These are phyloP conservation scores for Xenus cinereus DNA, from an alignment of 2,113 vertebrate species.

Conservation along the genomic window DNA sequence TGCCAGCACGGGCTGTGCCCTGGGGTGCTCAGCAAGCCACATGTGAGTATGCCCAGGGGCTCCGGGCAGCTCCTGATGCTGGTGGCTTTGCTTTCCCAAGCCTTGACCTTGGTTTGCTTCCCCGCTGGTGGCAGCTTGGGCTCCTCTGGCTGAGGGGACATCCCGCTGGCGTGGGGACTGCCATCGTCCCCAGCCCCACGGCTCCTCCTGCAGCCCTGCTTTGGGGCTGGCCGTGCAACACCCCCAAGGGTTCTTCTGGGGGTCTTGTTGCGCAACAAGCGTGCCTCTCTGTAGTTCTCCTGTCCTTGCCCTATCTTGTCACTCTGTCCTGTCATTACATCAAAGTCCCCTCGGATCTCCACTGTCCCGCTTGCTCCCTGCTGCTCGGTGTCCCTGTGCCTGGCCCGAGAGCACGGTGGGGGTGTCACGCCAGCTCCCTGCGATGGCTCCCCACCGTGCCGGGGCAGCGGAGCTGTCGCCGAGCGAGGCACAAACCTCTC, in stretches of 20 bases:
- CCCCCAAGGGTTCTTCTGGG: not conserved
- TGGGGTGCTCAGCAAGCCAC: slow-evolving; percentile 82
- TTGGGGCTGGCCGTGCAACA: not conserved
- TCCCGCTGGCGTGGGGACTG: not conserved
- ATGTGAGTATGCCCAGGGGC: slow-evolving; percentile 82
- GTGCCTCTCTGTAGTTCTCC: not conserved
- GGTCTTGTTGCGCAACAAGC: not conserved
- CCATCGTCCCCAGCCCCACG: not conserved
- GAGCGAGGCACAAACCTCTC: not conserved
- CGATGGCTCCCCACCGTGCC: rapidly evolving
- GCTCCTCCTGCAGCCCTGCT: not conserved
- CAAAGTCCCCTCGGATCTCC: not conserved
- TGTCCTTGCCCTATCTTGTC: not conserved
- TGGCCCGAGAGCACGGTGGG: not conserved
- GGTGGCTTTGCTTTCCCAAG: not conserved
- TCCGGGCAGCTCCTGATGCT: not conserved
- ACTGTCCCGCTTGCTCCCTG: rapidly evolving
- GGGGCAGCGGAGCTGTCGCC: not conserved
- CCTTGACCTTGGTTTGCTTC: not conserved
- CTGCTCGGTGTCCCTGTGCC: rapidly evolving
- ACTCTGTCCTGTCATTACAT: not conserved
- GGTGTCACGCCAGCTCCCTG: not conserved
- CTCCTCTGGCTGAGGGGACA: not conserved
- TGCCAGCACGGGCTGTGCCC: slow-evolving; percentile 66
- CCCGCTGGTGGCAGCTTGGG: not conserved